Evolutionary conservation across 1,140 invertebrate species (phyloP), one percentile per base, ranked within the genome.

Genomic region (Mycetomoellerius zeteki): DNA sequence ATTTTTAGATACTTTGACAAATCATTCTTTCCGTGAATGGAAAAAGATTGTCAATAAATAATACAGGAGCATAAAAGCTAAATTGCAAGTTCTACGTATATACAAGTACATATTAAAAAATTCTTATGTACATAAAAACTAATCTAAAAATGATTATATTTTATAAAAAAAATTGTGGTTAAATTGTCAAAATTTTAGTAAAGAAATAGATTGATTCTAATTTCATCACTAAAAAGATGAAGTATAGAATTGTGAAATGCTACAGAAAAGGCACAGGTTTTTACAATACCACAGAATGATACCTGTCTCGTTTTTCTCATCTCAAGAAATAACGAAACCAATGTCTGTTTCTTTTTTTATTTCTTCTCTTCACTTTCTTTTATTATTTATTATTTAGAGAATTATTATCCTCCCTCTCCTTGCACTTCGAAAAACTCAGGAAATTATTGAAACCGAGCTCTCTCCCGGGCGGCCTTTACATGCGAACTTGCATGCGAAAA

Each of bases 401-500:
- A 3, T 64, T 30, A 64, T 77, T 64, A 77, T 77, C 8, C 8
- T 27, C 1, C 2, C 10, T 47, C 0, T 72, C 6, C 21, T 69
- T 16, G 12, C 33, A 33, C 14, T 27, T 14, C 16, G 37, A 64
- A 16, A 75, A 75, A 24, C n/a, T 37, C 54, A 37, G 12, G 12
- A 47, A 47, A 30, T 43, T 77, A 77, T 77, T 47, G 75, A 64
- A 77, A 77, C 56, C 75, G 30, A 30, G 43, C 19, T 33, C 12
- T n/a, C 75, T 77, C 16, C 37, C 58, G 24, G n/a, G 27, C 37
- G 19, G 43, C 16, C 21, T 62, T 64, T 78, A 64, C 24, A 78
- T 65, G 76, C 76, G 37, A 50, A 52, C 37, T 78, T 33, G 58
- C 60, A 78, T 65, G 60, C 19, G 58, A 64, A 78, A 78, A 78